These are phyloP conservation scores for Stegana nigrithorax DNA, from an alignment of 2,888 invertebrate species.

Conservation along the genomic window DNA sequence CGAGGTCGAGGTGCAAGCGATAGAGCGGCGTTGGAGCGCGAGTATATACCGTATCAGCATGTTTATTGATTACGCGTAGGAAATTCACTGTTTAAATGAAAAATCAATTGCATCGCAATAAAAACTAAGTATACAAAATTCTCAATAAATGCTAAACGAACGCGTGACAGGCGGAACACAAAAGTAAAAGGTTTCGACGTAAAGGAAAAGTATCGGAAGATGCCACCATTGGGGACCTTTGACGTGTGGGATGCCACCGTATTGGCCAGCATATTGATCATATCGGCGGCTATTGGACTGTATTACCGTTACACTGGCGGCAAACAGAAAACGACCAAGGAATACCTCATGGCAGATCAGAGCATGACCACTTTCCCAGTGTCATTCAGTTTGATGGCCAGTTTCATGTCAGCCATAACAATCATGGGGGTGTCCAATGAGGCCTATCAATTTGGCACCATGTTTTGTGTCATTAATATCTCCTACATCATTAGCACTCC, in stretches of 20 bases:
- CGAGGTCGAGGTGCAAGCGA: background rate
- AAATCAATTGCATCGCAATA: background rate
- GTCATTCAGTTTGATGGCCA: constrained; percentile 90
- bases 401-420: constrained; percentile 92
- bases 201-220: background rate
- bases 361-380: constrained; percentile 86
- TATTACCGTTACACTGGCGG: constrained; percentile 90
- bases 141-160: background rate
- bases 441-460: constrained; percentile 84
- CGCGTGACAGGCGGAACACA: background rate
- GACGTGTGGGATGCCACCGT: constrained; percentile 82
- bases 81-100: constrained; percentile 1
- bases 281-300: constrained; percentile 83
- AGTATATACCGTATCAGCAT: background rate
- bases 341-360: constrained; percentile 85
- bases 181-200: no score
- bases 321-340: constrained; percentile 87
- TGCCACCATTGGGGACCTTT: constrained; percentile 65
- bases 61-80: background rate
- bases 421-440: constrained; percentile 90
- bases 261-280: constrained; percentile 76
- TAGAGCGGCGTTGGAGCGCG: background rate
- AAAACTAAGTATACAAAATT: background rate
- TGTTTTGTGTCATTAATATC: constrained; percentile 82
- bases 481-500: constrained; percentile 83